Evolutionary conservation across 2,888 invertebrate species (phyloP).

Genomic region (Petrophora chlorosata): DNA sequence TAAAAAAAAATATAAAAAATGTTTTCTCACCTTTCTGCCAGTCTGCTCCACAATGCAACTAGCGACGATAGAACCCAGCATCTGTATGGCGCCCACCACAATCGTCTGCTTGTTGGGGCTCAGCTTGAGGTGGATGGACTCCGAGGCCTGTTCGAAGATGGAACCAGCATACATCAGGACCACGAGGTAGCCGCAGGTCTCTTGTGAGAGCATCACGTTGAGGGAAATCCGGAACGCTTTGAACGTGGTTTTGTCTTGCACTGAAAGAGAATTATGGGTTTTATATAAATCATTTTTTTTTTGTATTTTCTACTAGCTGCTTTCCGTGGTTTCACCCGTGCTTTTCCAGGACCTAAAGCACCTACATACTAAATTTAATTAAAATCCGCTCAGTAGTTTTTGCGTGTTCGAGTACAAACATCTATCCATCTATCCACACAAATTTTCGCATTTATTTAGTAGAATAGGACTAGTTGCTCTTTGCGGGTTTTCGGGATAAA

Average conservation of each 20-base stretch:
- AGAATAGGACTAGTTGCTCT: no score
- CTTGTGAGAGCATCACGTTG: conserved; percentile 78
- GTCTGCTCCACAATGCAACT: conserved; percentile 78
- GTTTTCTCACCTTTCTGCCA: conserved; percentile 74
- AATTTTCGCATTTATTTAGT: no score
- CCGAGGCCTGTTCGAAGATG: conserved; percentile 74
- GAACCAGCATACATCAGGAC: conserved; percentile 79
- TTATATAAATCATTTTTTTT: not conserved
- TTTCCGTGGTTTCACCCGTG: no score
- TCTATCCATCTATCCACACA: no score
- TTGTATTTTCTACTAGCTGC: no score
- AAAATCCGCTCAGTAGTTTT: no score
- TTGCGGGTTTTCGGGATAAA: no score
- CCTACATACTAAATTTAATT: no score
- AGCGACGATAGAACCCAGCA: conserved; percentile 73
- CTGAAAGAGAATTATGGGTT: conserved; percentile 49
- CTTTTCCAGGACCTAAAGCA: no score
- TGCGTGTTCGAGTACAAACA: no score
- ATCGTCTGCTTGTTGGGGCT: conserved; percentile 79
- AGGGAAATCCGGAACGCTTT: conserved; percentile 74
- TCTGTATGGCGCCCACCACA: conserved; percentile 71
- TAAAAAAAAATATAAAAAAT: no score
- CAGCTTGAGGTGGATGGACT: conserved; percentile 70
- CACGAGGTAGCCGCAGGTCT: conserved; percentile 77
- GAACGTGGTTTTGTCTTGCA: conserved; percentile 74